Base-by-base conservation (phyloP, 2,888 invertebrate genomes). In the Phaedon cochleariae region DNA sequence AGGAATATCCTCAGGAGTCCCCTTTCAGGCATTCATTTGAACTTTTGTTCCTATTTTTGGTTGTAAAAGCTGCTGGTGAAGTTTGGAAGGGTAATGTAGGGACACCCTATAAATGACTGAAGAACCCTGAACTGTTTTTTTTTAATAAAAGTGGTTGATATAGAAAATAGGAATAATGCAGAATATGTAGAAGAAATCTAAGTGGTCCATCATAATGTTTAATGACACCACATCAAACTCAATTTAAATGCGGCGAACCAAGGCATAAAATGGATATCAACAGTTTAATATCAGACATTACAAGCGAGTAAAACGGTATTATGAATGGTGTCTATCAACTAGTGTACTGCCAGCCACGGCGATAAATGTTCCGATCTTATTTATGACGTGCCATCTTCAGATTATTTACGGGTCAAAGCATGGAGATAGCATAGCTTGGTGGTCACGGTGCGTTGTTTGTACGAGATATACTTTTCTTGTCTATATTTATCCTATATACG, bases 391-490 rank as follows among this genome's bases (percentile, higher is more conserved):
- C 81, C 80, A 81, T 82, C 80, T 78, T 77, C 76, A 77, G 79
- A 81, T 83, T 82, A 83, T 82, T 82, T 81, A 82, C 82, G 82
- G 83, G 83, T 83, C 83, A 81, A 75, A 77, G 79, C 74, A 76
- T 77, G 74, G 72, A 76, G 81, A 80, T 81, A 80, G 6, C 34
- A 34, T 34, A 9, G 74, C 77, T 71, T 71, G 73, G 69, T 71
- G 76, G 76, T 75, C 76, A 75, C 77, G 76, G 77, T 77, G 72
- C 73, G 63, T 74, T 60, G 67, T 68, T 69, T 67, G 73, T 67
- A 6, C 41, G 12, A 41, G 41, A 41, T 41, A 41, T 26, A 26
- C 7, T 5, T n/a, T n/a, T n/a, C n/a, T n/a, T n/a, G n/a, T 26
- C 7, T 26, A 26, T 26, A 5, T 26, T 26, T 7, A 3, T 41